phyloP scores from a whole-genome alignment of 2,888 invertebrate genomes.

The Pimpla rufipes region DNA sequence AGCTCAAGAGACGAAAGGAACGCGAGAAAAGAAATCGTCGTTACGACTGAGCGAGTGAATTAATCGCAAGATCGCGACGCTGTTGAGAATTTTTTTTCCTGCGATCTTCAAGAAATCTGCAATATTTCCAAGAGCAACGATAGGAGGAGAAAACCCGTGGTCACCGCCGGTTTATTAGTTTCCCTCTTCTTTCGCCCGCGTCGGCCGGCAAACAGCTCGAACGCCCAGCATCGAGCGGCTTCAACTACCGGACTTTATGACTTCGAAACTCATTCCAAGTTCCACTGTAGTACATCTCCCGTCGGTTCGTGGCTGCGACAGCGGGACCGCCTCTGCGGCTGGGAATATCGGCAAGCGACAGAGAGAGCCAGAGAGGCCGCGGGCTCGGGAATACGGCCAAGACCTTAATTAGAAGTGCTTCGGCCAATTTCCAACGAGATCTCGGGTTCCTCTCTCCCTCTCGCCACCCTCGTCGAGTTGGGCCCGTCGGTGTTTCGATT shows the following conservation, averaged over 20 bases:
- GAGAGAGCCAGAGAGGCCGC: slow-evolving; percentile 12
- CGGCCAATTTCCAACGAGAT: slow-evolving; percentile 60
- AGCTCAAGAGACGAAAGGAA: too few species aligned
- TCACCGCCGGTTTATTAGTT: not conserved
- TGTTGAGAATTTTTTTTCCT: too few species aligned
- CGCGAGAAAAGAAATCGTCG: too few species aligned
- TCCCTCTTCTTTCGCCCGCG: not conserved
- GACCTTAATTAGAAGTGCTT: slow-evolving; percentile 64
- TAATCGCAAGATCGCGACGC: too few species aligned
- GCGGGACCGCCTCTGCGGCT: slow-evolving; percentile 32
- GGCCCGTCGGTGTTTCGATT: slow-evolving; percentile 43
- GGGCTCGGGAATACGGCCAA: slow-evolving; percentile 60
- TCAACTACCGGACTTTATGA: slow-evolving; percentile 6
- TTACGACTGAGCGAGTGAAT: too few species aligned
- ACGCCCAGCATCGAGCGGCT: not conserved
- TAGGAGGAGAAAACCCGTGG: not conserved
- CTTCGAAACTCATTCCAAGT: slow-evolving; percentile 20
- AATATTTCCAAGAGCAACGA: too few species aligned
- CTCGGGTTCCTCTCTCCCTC: slow-evolving; percentile 1
- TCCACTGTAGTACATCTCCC: not conserved
- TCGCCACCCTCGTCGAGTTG: not conserved
- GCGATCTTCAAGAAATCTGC: too few species aligned
- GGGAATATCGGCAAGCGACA: slow-evolving; percentile 10
- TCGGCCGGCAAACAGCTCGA: not conserved
- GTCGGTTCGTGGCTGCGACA: slow-evolving; percentile 10